Evolutionary conservation across 2,888 invertebrate species (phyloP).

Genomic region (Alcis repandata): DNA sequence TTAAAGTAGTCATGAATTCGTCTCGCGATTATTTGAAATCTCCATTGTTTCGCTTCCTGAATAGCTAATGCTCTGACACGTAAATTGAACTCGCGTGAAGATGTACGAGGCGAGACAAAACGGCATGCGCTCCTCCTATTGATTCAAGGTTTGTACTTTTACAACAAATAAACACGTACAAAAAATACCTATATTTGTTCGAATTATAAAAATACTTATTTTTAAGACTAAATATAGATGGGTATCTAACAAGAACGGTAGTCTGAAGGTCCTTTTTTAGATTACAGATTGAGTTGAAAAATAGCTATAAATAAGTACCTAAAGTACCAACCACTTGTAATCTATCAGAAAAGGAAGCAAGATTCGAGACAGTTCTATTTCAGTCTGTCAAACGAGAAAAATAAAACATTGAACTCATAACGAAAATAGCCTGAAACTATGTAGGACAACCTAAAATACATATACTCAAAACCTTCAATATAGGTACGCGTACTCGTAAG

Average conservation of each 20-base stretch:
- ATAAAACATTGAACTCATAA: conserved; percentile 26
- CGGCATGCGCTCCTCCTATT: conserved; percentile 26
- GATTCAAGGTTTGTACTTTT: conserved; percentile 16
- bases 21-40: conserved; percentile 34
- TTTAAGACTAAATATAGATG: conserved; percentile 2
- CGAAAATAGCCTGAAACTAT: conserved; percentile 34
- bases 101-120: conserved; percentile 26
- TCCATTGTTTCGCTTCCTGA: conserved; percentile 48
- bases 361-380: conserved; percentile 20
- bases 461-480: conserved; percentile 37
- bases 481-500: not conserved
- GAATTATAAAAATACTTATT: not conserved
- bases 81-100: conserved; percentile 33
- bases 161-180: no score
- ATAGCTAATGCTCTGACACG: conserved; percentile 38
- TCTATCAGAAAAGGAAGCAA: conserved; percentile 23
- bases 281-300: not conserved
- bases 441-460: conserved; percentile 34
- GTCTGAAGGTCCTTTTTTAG: not conserved
- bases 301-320: not conserved
- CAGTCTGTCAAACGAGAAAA: conserved; percentile 21
- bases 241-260: not conserved
- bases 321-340: not conserved
- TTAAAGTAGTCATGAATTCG: conserved; percentile 34
- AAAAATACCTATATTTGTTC: not conserved